These are phyloP conservation scores for Indicator indicator DNA, from an alignment of 2,113 vertebrate species.

Conservation along the genomic window DNA sequence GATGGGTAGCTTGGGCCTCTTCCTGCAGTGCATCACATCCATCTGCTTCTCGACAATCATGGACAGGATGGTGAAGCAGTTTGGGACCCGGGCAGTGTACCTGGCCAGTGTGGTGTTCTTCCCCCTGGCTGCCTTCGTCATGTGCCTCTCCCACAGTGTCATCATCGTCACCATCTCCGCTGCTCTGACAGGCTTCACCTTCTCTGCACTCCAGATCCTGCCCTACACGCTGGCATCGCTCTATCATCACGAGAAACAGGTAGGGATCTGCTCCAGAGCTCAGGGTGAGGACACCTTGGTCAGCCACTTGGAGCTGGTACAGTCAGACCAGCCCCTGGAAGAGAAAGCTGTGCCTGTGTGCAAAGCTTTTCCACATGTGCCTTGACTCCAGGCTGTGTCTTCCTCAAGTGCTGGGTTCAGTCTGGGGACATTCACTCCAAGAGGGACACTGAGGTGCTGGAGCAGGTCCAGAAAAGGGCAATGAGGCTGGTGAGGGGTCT, in stretches of 20 bases:
- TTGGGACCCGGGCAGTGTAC: constrained; percentile 80
- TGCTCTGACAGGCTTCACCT: constrained; percentile 84
- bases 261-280: background rate
- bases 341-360: background rate
- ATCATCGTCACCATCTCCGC: constrained; percentile 80
- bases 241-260: constrained; percentile 87
- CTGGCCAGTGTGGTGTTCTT: constrained; percentile 83
- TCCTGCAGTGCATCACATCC: constrained; percentile 86
- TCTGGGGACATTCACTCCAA: too few species aligned
- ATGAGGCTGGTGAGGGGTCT: too few species aligned
- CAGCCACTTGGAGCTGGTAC: background rate
- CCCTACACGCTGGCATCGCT: constrained; percentile 86
- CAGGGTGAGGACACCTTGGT: background rate
- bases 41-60: constrained; percentile 84
- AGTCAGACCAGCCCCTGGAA: background rate
- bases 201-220: constrained; percentile 86
- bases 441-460: too few species aligned
- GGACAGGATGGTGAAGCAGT: constrained; percentile 82
- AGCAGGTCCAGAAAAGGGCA: too few species aligned
- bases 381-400: background rate
- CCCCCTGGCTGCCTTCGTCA: constrained; percentile 77
- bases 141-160: constrained; percentile 82
- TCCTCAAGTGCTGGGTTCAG: too few species aligned
- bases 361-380: background rate
- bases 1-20: constrained; percentile 89